These are phyloP conservation scores for Anthopleura sola DNA, from an alignment of 64 coral and sea anemone genomes.

Conservation along the genomic window DNA sequence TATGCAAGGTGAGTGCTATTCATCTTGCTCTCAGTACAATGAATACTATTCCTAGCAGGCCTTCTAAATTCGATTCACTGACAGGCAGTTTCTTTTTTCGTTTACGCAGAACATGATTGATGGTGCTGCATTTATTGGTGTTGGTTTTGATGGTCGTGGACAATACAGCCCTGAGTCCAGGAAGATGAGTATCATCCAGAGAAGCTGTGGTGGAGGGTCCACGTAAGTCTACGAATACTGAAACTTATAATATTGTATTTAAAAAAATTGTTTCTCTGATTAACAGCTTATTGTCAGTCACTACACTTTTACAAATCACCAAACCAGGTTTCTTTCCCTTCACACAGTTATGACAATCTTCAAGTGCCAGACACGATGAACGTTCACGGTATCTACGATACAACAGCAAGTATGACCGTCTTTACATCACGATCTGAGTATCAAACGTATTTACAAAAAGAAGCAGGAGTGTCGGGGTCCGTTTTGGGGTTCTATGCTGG, in stretches of 20 bases:
- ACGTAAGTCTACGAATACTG: not conserved
- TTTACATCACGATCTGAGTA: constrained; percentile 38
- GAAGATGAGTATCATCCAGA: constrained; percentile 48
- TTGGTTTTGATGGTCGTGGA: too few relatives aligned
- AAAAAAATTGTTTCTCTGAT: too few relatives aligned
- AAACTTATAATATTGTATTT: too few relatives aligned
- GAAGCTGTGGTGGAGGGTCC: constrained; percentile 14
- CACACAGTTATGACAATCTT: constrained; percentile 39
- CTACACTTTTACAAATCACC: too few relatives aligned
- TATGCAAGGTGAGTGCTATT: constrained; percentile 7
- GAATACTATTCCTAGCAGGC: too few relatives aligned
- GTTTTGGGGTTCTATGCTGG: constrained; percentile 45
- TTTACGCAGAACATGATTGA: constrained; percentile 56
- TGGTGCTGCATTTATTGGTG: too few relatives aligned
- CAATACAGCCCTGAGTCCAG: too few relatives aligned
- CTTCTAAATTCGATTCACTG: too few relatives aligned
- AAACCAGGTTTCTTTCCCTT: too few relatives aligned
- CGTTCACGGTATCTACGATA: constrained; percentile 55
- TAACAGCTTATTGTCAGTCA: too few relatives aligned
- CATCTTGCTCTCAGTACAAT: not conserved
- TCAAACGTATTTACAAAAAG: constrained; percentile 29
- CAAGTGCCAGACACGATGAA: constrained; percentile 66
- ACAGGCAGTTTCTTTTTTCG: too few relatives aligned
- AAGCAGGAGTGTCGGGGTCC: constrained; percentile 40
- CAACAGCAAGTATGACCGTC: constrained; percentile 11